Percentiles rank a stretch among this genome's conserved stretches.
Conservation (phyloP, 1,140 invertebrate species). For the Littorina saxatilis region DNA sequence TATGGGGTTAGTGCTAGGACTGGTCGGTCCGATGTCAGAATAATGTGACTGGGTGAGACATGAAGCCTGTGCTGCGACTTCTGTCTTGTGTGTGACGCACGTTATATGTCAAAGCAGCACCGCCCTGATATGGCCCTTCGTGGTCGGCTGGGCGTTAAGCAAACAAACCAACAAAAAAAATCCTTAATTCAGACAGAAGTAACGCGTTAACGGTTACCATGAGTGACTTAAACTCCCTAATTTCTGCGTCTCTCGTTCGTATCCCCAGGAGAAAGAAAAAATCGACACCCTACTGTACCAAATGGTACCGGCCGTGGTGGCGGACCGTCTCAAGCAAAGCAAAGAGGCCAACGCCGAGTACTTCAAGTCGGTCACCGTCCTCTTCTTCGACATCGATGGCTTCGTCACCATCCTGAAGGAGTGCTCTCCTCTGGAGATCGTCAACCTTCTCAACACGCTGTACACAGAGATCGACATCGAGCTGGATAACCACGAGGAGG, state of each 20-base stretch:
- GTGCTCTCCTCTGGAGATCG: conserved; percentile 47
- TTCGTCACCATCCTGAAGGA: conserved; percentile 42
- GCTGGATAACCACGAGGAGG: conserved; percentile 51
- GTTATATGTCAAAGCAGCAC: no score
- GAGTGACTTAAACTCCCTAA: no score
- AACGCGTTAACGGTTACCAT: background rate
- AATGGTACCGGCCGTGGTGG: conserved; percentile 75
- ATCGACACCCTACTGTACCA: conserved; percentile 67
- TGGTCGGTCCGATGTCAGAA: background rate
- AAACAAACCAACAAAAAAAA: no score
- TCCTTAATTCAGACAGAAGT: background rate
- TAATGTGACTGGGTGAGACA: no score
- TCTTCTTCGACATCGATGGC: conserved; percentile 68
- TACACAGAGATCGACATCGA: conserved; percentile 49
- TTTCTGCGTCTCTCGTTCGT: background rate
- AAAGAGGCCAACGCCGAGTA: conserved; percentile 40
- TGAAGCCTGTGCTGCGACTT: no score
- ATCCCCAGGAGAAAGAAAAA: conserved; percentile 34
- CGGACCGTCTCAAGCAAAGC: conserved; percentile 38
- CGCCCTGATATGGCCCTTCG: no score
- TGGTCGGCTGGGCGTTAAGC: no score
- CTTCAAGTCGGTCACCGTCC: conserved; percentile 68
- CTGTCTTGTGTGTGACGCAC: no score
- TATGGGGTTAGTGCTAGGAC: no score
- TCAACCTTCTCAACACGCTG: conserved; percentile 41